A percentile compares a stretch with the other conserved stretches of the same genome.
phyloP scores from a whole-genome alignment of 64 coral and sea anemone genomes.

The Hydrozoanthus tunicans region DNA sequence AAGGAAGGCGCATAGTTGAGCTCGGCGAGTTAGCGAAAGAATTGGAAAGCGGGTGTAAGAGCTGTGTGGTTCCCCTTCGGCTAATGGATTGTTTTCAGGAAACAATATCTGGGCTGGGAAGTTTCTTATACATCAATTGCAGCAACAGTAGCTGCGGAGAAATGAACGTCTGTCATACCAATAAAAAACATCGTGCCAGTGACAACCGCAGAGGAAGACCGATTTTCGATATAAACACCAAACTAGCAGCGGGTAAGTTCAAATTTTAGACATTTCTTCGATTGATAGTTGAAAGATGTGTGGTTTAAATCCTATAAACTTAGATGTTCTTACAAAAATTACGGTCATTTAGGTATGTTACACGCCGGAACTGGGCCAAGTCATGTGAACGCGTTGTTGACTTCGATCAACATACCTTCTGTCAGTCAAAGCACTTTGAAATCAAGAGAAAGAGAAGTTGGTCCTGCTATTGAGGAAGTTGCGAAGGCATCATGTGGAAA shows the following conservation, averaged over 20 bases:
- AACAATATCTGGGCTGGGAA: constrained; percentile 44
- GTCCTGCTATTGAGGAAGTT: constrained; percentile 34
- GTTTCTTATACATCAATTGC: constrained; percentile 49
- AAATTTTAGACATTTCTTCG: too few species aligned
- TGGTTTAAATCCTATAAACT: too few species aligned
- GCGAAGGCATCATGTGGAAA: constrained; percentile 14
- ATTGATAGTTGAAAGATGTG: too few species aligned
- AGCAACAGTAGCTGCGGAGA: constrained; percentile 18
- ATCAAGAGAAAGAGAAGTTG: constrained; percentile 33
- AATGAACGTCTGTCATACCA: constrained; percentile 36
- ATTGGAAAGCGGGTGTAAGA: constrained; percentile 3
- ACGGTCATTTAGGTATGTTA: constrained; percentile 24
- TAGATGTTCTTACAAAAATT: too few species aligned
- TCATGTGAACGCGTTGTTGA: constrained; percentile 38
- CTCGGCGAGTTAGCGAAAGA: neutral
- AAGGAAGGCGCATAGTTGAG: neutral
- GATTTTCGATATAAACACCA: constrained; percentile 39
- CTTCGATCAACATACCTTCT: constrained; percentile 37
- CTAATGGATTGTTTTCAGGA: constrained; percentile 15
- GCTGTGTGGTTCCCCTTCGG: neutral
- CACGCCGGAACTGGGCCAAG: constrained; percentile 41
- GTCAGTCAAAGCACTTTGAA: constrained; percentile 16
- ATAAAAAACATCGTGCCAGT: constrained; percentile 35
- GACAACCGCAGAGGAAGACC: neutral
- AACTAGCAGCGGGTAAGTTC: constrained; percentile 44